Base-by-base conservation (phyloP, 37 sponge, comb jelly and placozoan species). In the Crambe crambe region DNA sequence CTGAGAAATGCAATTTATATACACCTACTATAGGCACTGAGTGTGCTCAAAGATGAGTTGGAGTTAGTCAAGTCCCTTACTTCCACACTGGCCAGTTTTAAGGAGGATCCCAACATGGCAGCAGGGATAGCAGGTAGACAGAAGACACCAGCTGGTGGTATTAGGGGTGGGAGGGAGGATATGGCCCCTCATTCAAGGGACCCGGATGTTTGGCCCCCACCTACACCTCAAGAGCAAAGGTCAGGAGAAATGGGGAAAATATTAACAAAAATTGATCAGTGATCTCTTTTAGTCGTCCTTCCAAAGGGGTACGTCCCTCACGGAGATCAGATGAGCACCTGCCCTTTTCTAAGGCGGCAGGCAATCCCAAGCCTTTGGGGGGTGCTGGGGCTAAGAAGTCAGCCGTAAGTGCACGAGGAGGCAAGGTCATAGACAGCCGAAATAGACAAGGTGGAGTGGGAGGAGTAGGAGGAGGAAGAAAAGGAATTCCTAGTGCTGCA, bases 121-220 rank as follows among this genome's bases (percentile, higher is more conserved):
- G 72, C 63, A 32, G 65, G 78, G 6, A 12, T 20, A 22, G 54
- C 18, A 51, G 66, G 41, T 0, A 27, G 56, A 30, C 41, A 73
- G 64, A 47, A 37, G 35, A 0, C 59, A 29, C 56, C 31, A 68
- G 68, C 42, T 30, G 66, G 27, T 20, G 30, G 66, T 31, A 27
- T 56, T 2, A 22, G 23, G 23, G 35, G 22, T 18, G 62, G 35
- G 2, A 43, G 67, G n/a, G 77, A 1, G 8, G 65, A 39, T 17
- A 39, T 25, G 0, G 5, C 63, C 27, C 64, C 54, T 17, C 43
- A 68, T 38, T 32, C 68, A 0, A 30, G 47, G 10, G 95, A 93
- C 64, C 93, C 90, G 22, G 94, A 91, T 78, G 90, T 94, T 3
- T 91, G 97, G 93, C 90, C 90, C 22, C 90, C 97, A 20, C 95